Evolutionary conservation across 2,797 vertebrate species (phyloP).

Genomic region (Enteromius anoplus): DNA sequence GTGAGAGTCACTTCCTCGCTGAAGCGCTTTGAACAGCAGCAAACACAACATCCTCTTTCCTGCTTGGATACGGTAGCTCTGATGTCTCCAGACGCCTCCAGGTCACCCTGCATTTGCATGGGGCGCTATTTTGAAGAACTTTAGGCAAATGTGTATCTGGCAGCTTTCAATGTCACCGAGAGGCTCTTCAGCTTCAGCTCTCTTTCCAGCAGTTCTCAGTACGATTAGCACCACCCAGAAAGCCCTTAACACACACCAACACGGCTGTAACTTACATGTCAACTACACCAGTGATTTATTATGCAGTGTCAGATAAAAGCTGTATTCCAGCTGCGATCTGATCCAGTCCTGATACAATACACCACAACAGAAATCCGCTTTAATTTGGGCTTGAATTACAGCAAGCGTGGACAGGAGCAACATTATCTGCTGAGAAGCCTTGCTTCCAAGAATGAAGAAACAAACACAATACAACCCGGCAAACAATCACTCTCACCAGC

Average conservation of each 20-base stretch:
- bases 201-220: neutral
- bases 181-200: neutral
- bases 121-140: neutral
- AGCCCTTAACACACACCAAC: neutral
- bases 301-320: neutral
- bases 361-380: neutral
- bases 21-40: neutral
- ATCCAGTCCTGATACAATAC: constrained; percentile 12
- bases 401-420: neutral
- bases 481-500: neutral
- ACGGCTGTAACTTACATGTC: neutral
- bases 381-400: neutral
- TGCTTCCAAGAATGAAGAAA: constrained; percentile 7
- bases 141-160: neutral
- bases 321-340: neutral
- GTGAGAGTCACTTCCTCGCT: neutral
- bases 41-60: constrained; percentile 6
- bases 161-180: neutral
- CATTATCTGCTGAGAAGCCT: neutral
- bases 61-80: too few species aligned
- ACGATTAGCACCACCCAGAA: neutral
- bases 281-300: constrained; percentile 5
- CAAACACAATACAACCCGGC: neutral
- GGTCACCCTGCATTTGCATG: neutral
- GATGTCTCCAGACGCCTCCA: neutral